phyloP scores from a whole-genome alignment of 1,140 invertebrate species.

The Drosophila sechellia region DNA sequence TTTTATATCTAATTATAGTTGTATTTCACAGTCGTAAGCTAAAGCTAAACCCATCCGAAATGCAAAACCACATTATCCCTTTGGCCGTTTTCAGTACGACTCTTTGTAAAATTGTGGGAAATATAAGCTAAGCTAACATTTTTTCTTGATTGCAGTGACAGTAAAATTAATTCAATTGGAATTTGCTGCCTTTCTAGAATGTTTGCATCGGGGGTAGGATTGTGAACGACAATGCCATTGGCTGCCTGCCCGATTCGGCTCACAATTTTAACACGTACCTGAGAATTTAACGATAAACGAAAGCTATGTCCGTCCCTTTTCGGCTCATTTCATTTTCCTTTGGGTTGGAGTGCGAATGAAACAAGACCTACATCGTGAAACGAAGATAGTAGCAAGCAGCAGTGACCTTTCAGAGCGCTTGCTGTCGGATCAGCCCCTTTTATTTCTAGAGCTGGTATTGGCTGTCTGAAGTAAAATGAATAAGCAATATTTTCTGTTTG shows the following conservation, averaged over 20 bases:
- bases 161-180: slow-evolving; percentile 14
- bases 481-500: slow-evolving; percentile 80
- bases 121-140: too few species aligned
- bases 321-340: not conserved
- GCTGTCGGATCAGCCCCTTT: slow-evolving; percentile 43
- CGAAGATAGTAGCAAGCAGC: slow-evolving; percentile 27
- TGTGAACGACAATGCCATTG: slow-evolving; percentile 46
- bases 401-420: slow-evolving; percentile 22
- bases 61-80: too few species aligned
- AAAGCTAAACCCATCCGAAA: too few species aligned
- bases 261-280: slow-evolving; percentile 18
- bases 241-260: slow-evolving; percentile 20
- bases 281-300: slow-evolving; percentile 2
- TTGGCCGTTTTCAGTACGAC: too few species aligned
- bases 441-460: slow-evolving; percentile 53
- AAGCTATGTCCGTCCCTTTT: slow-evolving; percentile 42
- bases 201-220: slow-evolving; percentile 59
- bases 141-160: too few species aligned
- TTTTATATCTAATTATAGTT: too few species aligned
- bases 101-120: too few species aligned
- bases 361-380: slow-evolving; percentile 17
- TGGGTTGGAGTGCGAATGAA: slow-evolving; percentile 24
- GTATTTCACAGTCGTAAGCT: too few species aligned
- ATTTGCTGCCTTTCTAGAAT: slow-evolving; percentile 61
- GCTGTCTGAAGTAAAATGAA: slow-evolving; percentile 61